A percentile compares a stretch with the other conserved stretches of the same genome.
These are phyloP conservation scores for Hanleya hanleyi DNA, from an alignment of 2,888 invertebrate genomes.

Conservation along the genomic window DNA sequence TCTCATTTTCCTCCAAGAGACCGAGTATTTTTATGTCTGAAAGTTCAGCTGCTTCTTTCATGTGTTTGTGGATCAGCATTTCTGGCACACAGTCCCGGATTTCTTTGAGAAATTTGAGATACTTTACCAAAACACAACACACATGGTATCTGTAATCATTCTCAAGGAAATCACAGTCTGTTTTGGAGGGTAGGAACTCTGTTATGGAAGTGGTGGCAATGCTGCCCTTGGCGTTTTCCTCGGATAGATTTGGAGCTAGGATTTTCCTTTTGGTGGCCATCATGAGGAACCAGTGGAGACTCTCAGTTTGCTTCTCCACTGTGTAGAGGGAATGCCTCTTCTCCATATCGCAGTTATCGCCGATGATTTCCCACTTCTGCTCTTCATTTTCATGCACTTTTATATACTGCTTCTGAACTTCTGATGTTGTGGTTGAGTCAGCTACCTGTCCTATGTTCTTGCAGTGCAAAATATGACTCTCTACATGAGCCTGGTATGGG, in stretches of 20 bases:
- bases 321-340: no score
- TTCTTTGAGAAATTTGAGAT: no score
- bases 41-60: constrained; percentile 7
- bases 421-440: no score
- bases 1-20: constrained; percentile 37
- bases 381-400: no score
- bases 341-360: no score
- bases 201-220: not conserved
- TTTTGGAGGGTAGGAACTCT: not conserved
- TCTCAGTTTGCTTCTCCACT: constrained; percentile 14
- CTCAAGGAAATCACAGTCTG: constrained; percentile 4
- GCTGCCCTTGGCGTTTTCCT: constrained; percentile 3
- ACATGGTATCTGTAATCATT: constrained; percentile 15
- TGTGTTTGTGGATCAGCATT: no score
- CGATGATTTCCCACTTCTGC: no score
- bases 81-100: no score
- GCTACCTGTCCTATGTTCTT: no score
- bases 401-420: no score
- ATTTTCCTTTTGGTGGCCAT: constrained; percentile 2
- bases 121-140: constrained; percentile 13
- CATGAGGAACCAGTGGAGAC: constrained; percentile 17
- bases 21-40: constrained; percentile 22
- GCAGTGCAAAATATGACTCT: no score
- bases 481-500: no score
- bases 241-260: not conserved